Conservation (phyloP, 2,113 vertebrate genomes). For the Serilophus lunatus region DNA sequence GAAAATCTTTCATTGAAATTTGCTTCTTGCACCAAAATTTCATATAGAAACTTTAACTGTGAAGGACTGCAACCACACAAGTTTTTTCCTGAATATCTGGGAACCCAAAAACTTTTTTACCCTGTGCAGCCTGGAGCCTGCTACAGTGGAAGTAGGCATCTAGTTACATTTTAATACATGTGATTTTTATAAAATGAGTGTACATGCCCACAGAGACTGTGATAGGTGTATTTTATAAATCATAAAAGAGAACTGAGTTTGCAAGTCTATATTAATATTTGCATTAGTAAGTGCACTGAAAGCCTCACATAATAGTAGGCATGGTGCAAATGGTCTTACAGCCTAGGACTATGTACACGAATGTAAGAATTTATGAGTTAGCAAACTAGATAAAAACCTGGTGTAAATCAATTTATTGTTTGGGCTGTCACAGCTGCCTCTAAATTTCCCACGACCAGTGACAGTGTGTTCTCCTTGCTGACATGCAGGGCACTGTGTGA, state of each 20-base stretch:
- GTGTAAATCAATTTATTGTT: constrained; percentile 42
- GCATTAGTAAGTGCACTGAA: constrained; percentile 20
- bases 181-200: constrained; percentile 23
- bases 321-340: not conserved
- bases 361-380: constrained; percentile 15
- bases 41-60: not conserved
- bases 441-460: constrained; percentile 13
- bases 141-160: not conserved
- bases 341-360: not conserved
- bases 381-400: constrained; percentile 19
- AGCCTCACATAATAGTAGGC: not conserved
- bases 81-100: not conserved
- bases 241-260: constrained; percentile 27
- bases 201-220: constrained; percentile 24
- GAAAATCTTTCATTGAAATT: not conserved
- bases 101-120: not conserved
- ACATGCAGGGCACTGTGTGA: not conserved
- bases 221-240: constrained; percentile 33
- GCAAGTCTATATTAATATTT: constrained; percentile 21
- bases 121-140: not conserved
- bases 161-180: constrained; percentile 36
- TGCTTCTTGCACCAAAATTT: not conserved
- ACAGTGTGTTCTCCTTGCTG: not conserved
- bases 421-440: not conserved
- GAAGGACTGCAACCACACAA: not conserved